Conservation (phyloP, 2,797 vertebrate species). For the Taeniopygia guttata region DNA sequence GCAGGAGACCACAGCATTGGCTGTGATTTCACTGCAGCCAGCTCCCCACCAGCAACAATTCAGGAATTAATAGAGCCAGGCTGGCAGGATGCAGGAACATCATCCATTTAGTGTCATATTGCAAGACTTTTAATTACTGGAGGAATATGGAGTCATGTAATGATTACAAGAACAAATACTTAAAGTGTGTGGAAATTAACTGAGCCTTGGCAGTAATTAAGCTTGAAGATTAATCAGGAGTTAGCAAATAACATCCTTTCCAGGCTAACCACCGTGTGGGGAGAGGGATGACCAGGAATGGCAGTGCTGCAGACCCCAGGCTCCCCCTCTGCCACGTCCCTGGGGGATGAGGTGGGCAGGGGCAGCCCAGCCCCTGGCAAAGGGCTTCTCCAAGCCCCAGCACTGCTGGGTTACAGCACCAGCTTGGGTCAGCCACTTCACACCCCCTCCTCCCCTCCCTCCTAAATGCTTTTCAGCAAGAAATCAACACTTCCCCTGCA, state of each 20-base stretch:
- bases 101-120: slow-evolving; percentile 33
- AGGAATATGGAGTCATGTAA: slow-evolving; percentile 58
- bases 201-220: slow-evolving; percentile 61
- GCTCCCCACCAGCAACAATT: neutral
- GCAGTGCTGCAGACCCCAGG: neutral
- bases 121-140: slow-evolving; percentile 46
- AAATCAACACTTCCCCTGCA: neutral
- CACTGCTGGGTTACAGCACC: rapidly evolving
- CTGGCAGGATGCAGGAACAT: slow-evolving; percentile 44
- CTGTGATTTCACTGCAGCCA: neutral
- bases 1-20: neutral
- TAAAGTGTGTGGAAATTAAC: slow-evolving; percentile 64
- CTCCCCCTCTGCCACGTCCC: neutral
- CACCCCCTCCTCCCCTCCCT: neutral
- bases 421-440: neutral
- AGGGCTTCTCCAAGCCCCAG: neutral
- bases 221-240: slow-evolving; percentile 55
- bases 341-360: rapidly evolving
- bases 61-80: slow-evolving; percentile 34
- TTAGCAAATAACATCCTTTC: slow-evolving; percentile 28
- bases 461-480: neutral
- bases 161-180: slow-evolving; percentile 64
- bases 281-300: neutral
- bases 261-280: neutral
- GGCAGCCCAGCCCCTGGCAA: neutral